phyloP scores from a whole-genome alignment of 2,797 vertebrate species.

The Semaprochilodus insignis region DNA sequence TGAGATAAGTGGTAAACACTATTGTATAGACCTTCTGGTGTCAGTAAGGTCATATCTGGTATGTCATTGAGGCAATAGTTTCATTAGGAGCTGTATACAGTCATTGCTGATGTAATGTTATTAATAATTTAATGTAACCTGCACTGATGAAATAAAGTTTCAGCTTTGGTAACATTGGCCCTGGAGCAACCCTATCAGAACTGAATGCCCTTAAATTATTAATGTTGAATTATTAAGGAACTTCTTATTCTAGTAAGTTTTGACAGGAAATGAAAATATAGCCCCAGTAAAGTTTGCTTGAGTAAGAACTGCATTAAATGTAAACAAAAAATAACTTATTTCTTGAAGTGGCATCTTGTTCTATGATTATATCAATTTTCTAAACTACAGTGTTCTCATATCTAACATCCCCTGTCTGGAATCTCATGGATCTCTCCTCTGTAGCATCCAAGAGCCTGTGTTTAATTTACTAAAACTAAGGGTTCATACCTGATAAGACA shows the following conservation, averaged over 20 bases:
- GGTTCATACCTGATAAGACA: neutral
- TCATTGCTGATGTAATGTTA: neutral
- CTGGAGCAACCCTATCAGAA: slow-evolving; percentile 16
- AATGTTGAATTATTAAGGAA: neutral
- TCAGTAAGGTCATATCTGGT: neutral
- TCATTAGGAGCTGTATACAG: neutral
- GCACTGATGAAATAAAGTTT: slow-evolving; percentile 17
- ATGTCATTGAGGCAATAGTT: neutral
- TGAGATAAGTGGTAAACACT: neutral
- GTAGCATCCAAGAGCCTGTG: neutral
- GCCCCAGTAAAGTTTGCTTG: neutral
- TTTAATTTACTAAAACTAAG: neutral
- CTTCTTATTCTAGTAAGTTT: neutral
- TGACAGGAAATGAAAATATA: slow-evolving; percentile 13
- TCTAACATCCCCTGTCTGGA: neutral
- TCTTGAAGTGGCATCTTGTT: neutral
- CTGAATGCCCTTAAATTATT: slow-evolving; percentile 18
- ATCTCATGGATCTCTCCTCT: no score
- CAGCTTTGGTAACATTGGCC: neutral
- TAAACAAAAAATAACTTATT: neutral
- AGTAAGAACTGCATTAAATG: neutral
- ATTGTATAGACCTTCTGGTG: neutral
- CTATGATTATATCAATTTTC: neutral
- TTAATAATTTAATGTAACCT: slow-evolving; percentile 37
- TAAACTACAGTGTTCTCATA: neutral